Percentiles rank a stretch among this genome's conserved stretches.
Evolutionary conservation across 1,140 invertebrate species (phyloP).

Genomic region (Aplysia californica): DNA sequence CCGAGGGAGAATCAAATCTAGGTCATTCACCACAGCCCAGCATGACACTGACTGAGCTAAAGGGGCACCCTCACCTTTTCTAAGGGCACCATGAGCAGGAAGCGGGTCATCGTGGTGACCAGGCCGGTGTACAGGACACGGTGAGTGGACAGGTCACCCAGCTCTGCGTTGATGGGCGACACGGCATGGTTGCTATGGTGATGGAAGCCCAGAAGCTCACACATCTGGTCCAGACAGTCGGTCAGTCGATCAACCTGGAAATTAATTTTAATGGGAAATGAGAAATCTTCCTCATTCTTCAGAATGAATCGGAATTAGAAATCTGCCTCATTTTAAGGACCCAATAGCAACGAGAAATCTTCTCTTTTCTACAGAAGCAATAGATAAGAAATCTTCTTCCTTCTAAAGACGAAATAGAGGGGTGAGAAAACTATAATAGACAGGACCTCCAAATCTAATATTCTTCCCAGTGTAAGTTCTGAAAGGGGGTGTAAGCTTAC

Average conservation of each 20-base stretch:
- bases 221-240: conserved; percentile 51
- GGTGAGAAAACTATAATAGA: not conserved
- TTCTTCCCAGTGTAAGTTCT: not conserved
- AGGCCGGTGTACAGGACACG: conserved; percentile 55
- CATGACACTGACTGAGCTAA: no score
- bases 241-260: conserved; percentile 57
- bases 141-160: conserved; percentile 45
- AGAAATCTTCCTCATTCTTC: not conserved
- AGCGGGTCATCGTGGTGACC: conserved; percentile 41
- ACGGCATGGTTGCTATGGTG: conserved; percentile 46
- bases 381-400: not conserved
- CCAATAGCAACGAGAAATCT: no score
- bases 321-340: no score
- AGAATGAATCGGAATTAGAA: not conserved
- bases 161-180: conserved; percentile 26
- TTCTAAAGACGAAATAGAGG: not conserved
- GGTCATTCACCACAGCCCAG: no score
- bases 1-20: no score
- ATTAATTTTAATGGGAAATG: no score
- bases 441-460: not conserved
- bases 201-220: conserved; percentile 55
- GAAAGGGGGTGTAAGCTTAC: no score
- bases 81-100: conserved; percentile 53
- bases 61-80: conserved; percentile 54
- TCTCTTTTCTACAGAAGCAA: no score